These are phyloP conservation scores for Danaus chrysippus DNA, from an alignment of 2,888 invertebrate genomes.

Conservation along the genomic window DNA sequence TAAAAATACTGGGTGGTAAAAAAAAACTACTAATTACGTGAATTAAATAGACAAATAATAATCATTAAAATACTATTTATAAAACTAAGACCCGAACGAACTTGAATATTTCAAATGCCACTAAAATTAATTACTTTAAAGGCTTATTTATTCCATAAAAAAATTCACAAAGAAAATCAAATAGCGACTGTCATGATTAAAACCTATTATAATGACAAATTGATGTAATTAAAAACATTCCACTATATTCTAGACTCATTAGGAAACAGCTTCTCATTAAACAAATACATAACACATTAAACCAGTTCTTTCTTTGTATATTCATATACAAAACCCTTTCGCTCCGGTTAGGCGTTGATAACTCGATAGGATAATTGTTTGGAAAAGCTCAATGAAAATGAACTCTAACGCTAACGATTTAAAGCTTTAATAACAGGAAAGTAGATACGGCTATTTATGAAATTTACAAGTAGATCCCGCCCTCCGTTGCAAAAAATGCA, in stretches of 20 bases:
- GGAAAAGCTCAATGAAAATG: not conserved
- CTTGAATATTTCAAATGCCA: no score
- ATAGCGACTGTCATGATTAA: no score
- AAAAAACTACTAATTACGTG: no score
- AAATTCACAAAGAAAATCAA: no score
- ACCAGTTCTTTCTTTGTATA: constrained; percentile 8
- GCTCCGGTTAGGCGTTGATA: constrained; percentile 16
- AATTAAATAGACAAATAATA: no score
- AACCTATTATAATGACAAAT: no score
- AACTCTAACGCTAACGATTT: not conserved
- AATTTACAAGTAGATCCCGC: constrained; percentile 23
- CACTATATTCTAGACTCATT: constrained; percentile 20
- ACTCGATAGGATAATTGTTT: constrained; percentile 9
- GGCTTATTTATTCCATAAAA: no score
- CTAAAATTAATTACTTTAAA: no score
- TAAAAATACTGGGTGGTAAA: no score
- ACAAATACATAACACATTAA: constrained; percentile 1
- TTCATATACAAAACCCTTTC: constrained; percentile 20
- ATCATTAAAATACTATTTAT: no score
- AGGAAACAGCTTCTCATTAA: constrained; percentile 6
- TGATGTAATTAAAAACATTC: not conserved
- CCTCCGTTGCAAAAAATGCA: constrained; percentile 35
- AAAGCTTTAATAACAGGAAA: not conserved
- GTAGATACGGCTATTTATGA: not conserved
- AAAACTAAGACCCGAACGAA: no score